These are phyloP conservation scores for Rhinoptilus africanus DNA, from an alignment of 2,113 vertebrate species.

Conservation along the genomic window DNA sequence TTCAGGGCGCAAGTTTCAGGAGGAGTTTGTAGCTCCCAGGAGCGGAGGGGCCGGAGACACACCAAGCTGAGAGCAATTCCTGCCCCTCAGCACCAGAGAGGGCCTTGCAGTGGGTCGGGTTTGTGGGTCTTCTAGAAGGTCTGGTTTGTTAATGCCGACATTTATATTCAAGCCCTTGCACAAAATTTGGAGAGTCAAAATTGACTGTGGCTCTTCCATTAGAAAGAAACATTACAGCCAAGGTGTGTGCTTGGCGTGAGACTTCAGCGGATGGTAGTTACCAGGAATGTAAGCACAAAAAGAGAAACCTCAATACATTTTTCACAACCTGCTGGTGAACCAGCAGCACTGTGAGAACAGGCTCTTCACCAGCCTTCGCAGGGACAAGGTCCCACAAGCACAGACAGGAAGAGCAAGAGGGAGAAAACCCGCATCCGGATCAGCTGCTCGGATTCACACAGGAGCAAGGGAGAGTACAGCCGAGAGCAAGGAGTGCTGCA, in stretches of 20 bases:
- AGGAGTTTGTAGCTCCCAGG: neutral
- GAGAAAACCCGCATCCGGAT: neutral
- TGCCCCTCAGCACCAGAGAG: neutral
- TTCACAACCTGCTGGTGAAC: neutral
- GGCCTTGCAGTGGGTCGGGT: neutral
- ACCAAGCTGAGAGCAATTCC: neutral
- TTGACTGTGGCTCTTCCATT: neutral
- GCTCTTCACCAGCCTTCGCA: neutral
- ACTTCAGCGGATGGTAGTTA: neutral
- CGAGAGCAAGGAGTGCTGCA: neutral
- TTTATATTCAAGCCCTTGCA: neutral
- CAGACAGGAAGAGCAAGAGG: neutral
- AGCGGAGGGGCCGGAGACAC: neutral
- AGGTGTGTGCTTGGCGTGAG: neutral
- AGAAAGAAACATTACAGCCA: neutral
- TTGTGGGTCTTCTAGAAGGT: neutral
- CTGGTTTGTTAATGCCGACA: neutral
- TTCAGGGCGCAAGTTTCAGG: neutral
- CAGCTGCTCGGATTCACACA: neutral
- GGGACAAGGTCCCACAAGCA: neutral
- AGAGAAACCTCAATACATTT: neutral
- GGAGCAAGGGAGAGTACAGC: neutral
- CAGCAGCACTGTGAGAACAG: neutral
- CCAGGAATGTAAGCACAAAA: neutral
- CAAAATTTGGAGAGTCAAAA: neutral